A percentile compares a stretch with the other conserved stretches of the same genome.
phyloP scores from a whole-genome alignment of 2,113 vertebrate species.

The Capricornis sumatraensis region DNA sequence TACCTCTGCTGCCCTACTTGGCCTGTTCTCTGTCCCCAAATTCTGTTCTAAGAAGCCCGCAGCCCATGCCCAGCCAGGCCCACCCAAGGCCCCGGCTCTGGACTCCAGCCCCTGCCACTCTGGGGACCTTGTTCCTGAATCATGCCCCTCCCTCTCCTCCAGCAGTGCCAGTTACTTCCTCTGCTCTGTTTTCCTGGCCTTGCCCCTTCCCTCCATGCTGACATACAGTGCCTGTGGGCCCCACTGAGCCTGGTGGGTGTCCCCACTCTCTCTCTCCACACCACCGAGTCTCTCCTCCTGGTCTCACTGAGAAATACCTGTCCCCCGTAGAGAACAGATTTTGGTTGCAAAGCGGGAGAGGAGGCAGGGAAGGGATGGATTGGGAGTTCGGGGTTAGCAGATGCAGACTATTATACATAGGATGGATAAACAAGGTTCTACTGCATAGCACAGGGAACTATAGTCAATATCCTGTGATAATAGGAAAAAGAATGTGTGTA shows the following conservation, averaged over 20 bases:
- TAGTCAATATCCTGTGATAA: background rate
- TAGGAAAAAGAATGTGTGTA: background rate
- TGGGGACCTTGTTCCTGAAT: background rate
- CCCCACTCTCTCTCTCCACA: background rate
- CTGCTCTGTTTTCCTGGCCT: background rate
- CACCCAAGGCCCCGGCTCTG: background rate
- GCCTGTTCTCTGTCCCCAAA: background rate
- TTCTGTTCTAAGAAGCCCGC: background rate
- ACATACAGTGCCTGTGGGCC: background rate
- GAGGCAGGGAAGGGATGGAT: background rate
- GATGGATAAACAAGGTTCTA: background rate
- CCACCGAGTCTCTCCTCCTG: background rate
- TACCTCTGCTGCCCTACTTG: background rate
- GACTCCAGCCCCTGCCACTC: background rate
- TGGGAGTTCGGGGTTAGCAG: background rate
- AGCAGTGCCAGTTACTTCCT: background rate
- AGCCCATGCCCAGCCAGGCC: background rate
- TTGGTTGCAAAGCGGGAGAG: background rate
- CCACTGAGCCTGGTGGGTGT: background rate
- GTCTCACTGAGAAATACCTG: background rate
- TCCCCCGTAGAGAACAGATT: background rate
- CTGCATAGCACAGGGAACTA: background rate
- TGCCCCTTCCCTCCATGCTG: no score
- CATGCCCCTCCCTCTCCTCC: no score
- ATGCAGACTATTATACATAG: background rate